phyloP scores from a whole-genome alignment of 2,888 invertebrate species.

The Ophioninae sp. region DNA sequence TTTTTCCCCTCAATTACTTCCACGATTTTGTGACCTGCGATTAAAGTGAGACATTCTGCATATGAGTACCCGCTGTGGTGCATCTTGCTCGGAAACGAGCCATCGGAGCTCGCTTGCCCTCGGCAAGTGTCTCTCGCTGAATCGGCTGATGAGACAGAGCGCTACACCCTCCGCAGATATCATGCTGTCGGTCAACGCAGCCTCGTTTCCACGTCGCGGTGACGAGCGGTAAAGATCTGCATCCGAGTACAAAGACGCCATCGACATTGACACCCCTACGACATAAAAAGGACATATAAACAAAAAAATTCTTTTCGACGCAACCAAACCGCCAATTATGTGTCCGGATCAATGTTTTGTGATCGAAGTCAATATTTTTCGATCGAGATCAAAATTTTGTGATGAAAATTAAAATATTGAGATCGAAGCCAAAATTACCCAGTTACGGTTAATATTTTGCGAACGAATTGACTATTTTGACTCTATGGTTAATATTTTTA shows the following conservation, averaged over 20 bases:
- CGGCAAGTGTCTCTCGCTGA: slow-evolving; percentile 89
- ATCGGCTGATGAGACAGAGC: slow-evolving; percentile 88
- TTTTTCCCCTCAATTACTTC: too few species aligned
- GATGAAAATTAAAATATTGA: too few species aligned
- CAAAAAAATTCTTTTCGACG: too few species aligned
- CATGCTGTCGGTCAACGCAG: slow-evolving; percentile 79
- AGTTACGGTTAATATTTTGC: too few species aligned
- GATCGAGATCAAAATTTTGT: too few species aligned
- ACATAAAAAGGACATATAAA: background rate
- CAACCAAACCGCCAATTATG: too few species aligned
- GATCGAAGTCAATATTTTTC: too few species aligned
- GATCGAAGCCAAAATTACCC: too few species aligned
- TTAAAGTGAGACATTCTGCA: background rate
- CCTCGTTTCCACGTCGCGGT: slow-evolving; percentile 80
- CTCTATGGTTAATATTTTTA: too few species aligned
- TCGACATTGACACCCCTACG: slow-evolving; percentile 83
- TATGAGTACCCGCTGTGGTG: slow-evolving; percentile 84
- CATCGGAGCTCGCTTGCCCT: slow-evolving; percentile 90
- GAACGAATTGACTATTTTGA: too few species aligned
- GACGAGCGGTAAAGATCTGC: slow-evolving; percentile 80
- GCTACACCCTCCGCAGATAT: slow-evolving; percentile 91
- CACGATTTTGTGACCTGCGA: too few species aligned
- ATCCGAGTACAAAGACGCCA: slow-evolving; percentile 86
- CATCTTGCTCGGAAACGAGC: slow-evolving; percentile 90
- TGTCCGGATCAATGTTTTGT: too few species aligned